phyloP scores from a whole-genome alignment of 2,797 vertebrate genomes.

The Stomatorhinus walkeri region DNA sequence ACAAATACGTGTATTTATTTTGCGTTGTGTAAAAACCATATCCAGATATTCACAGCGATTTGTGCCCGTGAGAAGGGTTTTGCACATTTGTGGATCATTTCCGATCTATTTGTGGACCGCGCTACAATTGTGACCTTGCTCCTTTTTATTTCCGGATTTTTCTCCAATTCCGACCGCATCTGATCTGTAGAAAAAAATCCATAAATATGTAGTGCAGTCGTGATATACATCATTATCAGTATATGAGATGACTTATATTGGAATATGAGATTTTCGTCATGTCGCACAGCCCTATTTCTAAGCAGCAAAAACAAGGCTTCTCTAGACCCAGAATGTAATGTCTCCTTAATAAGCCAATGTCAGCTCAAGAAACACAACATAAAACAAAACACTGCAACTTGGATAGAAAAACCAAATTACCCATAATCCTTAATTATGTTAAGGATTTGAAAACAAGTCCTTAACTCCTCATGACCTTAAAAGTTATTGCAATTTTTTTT shows the following conservation, averaged over 20 bases:
- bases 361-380: not conserved
- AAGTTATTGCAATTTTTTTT: conserved; percentile 9
- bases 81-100: not conserved
- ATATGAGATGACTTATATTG: not conserved
- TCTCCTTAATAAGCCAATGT: not conserved
- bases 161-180: not conserved
- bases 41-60: not conserved
- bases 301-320: not conserved
- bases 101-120: not conserved
- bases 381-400: conserved; percentile 2
- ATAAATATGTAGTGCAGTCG: not conserved
- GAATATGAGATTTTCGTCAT: not conserved
- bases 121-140: not conserved
- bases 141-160: not conserved
- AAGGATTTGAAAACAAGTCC: conserved; percentile 18
- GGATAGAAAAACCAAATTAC: not conserved
- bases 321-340: not conserved
- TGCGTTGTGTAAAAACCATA: not conserved
- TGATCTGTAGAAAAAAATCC: not conserved
- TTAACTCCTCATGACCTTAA: conserved; percentile 19
- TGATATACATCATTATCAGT: not conserved
- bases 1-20: not conserved
- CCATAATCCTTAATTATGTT: not conserved
- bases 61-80: not conserved
- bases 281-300: not conserved